These are phyloP conservation scores for Andrena minutula DNA, from an alignment of 2,888 invertebrate genomes.

Conservation along the genomic window DNA sequence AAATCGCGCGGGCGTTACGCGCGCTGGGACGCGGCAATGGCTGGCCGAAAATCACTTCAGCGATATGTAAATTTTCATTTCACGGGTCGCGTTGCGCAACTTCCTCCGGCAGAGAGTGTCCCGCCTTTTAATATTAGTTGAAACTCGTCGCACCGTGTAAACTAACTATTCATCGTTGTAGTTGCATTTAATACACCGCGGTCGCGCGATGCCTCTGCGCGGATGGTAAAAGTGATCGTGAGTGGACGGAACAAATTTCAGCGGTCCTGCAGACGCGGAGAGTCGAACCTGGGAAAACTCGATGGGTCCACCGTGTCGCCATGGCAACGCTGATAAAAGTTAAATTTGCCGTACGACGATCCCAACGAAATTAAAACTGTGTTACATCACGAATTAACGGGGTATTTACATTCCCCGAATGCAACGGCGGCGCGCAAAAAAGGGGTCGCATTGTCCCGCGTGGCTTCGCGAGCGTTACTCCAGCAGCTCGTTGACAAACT, in stretches of 20 bases:
- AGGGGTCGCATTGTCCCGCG: neutral
- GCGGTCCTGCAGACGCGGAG: neutral
- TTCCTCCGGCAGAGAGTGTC: neutral
- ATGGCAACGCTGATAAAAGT: constrained; percentile 28
- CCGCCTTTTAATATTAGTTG: constrained; percentile 38
- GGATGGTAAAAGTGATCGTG: constrained; percentile 29
- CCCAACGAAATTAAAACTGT: constrained; percentile 27
- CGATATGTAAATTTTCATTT: constrained; percentile 44
- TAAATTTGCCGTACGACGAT: neutral
- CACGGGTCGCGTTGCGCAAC: neutral
- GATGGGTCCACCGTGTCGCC: neutral
- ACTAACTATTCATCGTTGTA: constrained; percentile 44
- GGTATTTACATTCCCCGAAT: constrained; percentile 3
- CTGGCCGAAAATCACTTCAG: constrained; percentile 25
- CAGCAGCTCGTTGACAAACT: too few species aligned
- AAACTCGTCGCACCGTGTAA: constrained; percentile 33
- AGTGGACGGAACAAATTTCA: constrained; percentile 21
- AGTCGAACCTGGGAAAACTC: neutral
- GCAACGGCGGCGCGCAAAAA: neutral
- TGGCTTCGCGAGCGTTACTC: neutral
- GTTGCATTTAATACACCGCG: constrained; percentile 26
- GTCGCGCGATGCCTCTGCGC: neutral
- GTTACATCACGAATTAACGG: constrained; percentile 8
- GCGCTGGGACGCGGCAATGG: neutral
- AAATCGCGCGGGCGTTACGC: neutral